These are phyloP conservation scores for Xylota segnis DNA, from an alignment of 2,888 invertebrate genomes.

Conservation along the genomic window DNA sequence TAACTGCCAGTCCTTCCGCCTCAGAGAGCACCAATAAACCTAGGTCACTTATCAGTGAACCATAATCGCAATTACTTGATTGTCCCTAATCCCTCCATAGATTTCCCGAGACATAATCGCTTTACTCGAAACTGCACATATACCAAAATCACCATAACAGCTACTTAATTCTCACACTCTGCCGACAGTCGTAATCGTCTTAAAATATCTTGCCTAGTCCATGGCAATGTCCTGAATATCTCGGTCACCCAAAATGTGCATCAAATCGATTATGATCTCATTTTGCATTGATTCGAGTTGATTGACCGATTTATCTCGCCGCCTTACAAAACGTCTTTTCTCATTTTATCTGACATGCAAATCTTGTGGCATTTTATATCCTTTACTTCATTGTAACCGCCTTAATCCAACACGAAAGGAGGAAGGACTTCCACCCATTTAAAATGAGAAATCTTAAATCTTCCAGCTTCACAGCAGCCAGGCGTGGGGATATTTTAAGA, in stretches of 20 bases:
- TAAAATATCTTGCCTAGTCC: constrained; percentile 12
- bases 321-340: constrained; percentile 3
- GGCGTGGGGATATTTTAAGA: constrained; percentile 53
- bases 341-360: constrained; percentile 39
- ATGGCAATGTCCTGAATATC: neutral
- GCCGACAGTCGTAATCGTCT: neutral
- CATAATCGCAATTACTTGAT: neutral
- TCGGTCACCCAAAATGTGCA: constrained; percentile 15
- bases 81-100: neutral
- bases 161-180: neutral
- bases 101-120: no score
- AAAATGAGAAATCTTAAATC: constrained; percentile 45
- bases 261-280: constrained; percentile 37
- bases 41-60: no score
- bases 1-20: no score
- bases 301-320: constrained; percentile 54
- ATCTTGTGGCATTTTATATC: constrained; percentile 38
- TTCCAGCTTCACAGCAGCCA: constrained; percentile 42
- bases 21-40: no score
- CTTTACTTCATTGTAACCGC: constrained; percentile 8
- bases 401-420: constrained; percentile 41
- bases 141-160: neutral
- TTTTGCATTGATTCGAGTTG: constrained; percentile 43
- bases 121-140: neutral
- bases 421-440: neutral